These are phyloP conservation scores for Micrasema longulum DNA, from an alignment of 1,140 invertebrate genomes.

Conservation along the genomic window DNA sequence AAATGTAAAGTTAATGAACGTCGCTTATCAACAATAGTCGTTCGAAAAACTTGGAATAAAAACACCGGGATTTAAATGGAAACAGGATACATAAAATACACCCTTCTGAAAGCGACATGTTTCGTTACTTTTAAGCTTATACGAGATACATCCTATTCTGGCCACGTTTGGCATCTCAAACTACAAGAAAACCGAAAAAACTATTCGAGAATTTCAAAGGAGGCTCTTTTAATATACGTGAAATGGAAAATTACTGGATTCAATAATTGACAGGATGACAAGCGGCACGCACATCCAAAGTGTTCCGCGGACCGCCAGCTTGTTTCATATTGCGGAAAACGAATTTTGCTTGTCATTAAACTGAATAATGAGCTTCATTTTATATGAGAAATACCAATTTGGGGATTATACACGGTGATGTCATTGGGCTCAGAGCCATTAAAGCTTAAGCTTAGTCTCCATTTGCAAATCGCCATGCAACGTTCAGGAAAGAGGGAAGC, in stretches of 20 bases:
- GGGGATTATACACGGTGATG: slow-evolving; percentile 37
- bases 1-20: slow-evolving; percentile 20
- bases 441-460: slow-evolving; percentile 32
- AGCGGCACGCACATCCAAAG: neutral
- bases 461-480: slow-evolving; percentile 38
- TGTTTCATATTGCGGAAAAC: slow-evolving; percentile 18
- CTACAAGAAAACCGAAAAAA: too few species aligned
- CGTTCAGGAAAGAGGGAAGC: slow-evolving; percentile 13
- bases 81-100: slow-evolving; percentile 1
- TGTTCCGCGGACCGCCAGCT: slow-evolving; percentile 3
- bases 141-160: too few species aligned
- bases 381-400: slow-evolving; percentile 11
- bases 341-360: neutral
- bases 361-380: slow-evolving; percentile 1
- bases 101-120: neutral
- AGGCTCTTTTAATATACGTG: neutral
- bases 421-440: slow-evolving; percentile 34
- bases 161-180: too few species aligned
- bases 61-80: neutral
- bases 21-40: slow-evolving; percentile 14
- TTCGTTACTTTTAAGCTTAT: neutral
- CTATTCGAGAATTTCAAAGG: too few species aligned
- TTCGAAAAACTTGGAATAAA: slow-evolving; percentile 3
- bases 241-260: slow-evolving; percentile 28
- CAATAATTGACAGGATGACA: slow-evolving; percentile 29